Base-by-base conservation (phyloP, 2,113 vertebrate genomes). In the Potamarius usumacintae region DNA sequence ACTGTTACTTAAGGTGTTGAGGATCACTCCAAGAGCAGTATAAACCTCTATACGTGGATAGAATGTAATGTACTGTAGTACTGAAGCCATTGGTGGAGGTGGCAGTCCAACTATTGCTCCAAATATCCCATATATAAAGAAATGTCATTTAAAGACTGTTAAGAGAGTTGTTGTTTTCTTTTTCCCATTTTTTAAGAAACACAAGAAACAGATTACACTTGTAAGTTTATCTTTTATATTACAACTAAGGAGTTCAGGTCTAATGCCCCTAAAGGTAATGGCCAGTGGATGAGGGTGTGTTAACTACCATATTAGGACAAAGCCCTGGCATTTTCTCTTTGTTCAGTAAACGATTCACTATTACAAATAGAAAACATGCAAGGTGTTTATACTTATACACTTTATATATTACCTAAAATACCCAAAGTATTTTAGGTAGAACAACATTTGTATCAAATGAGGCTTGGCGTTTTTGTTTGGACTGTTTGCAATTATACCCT, bases 281-380 rank as follows among this genome's bases (percentile, higher is more conserved):
- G 48, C 10, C 72, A 76, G 72, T 50, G 10, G 9, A 25, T 10
- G 18, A 52, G 72, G 72, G 48, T 50, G 42, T 52, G 20, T 76
- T 76, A 25, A 50, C 22, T 10, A 74, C 42, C 48, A 76, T 0
- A 76, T 76, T 6, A 76, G 42, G 25, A 52, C 20, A 76, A 11
- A 76, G 17, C 48, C 72, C 72, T 25, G 42, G 72, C 72, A 76
- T 76, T 74, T 74, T 74, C 71, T 74, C 18, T 83, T 83, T 67
- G 63, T 18, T 69, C 63, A 55, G 5, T 20, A 20, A 2, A 53
- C 30, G 25, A 83, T 69, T 12, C 15, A 22, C 17, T 84, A 55
- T 4, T 69, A 30, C 50, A 22, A 55, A 17, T 22, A 84, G 25
- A 71, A n/a, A 84, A 52, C 22, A 52, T 20, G 4, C 12, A 5